A percentile compares a stretch with the other conserved stretches of the same genome.
phyloP scores from a whole-genome alignment of 2,797 vertebrate species.

The Allenopithecus nigroviridis region DNA sequence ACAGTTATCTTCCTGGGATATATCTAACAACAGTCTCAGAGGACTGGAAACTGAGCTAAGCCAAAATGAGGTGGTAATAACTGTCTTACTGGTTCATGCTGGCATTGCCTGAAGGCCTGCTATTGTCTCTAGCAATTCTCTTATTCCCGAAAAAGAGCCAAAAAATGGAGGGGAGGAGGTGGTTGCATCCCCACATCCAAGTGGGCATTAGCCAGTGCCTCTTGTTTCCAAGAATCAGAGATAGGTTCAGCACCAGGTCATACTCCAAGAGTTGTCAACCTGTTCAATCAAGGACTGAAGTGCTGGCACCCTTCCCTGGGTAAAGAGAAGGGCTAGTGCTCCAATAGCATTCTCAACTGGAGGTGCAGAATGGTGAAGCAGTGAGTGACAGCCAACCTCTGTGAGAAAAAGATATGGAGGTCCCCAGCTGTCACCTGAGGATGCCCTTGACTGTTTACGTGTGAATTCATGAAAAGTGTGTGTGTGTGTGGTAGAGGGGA shows the following conservation, averaged over 20 bases:
- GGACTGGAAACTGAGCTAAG: not conserved
- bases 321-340: not conserved
- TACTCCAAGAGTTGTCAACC: not conserved
- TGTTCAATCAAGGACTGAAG: not conserved
- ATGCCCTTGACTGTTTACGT: not conserved
- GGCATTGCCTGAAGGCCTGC: not conserved
- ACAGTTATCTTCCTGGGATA: not conserved
- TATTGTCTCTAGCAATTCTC: not conserved
- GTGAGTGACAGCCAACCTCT: not conserved
- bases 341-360: not conserved
- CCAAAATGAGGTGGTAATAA: not conserved
- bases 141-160: not conserved
- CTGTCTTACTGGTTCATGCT: not conserved
- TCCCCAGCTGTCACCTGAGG: not conserved
- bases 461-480: not conserved
- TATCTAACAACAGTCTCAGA: not conserved
- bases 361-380: not conserved
- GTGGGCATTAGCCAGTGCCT: not conserved
- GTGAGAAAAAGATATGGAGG: not conserved
- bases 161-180: not conserved
- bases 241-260: not conserved
- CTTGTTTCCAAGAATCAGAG: conserved; percentile 18
- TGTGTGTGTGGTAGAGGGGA: not conserved
- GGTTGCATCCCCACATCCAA: not conserved
- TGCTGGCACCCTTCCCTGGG: not conserved